Base-by-base conservation (phyloP, 2,888 invertebrate species). In the Slavum lentiscoides region DNA sequence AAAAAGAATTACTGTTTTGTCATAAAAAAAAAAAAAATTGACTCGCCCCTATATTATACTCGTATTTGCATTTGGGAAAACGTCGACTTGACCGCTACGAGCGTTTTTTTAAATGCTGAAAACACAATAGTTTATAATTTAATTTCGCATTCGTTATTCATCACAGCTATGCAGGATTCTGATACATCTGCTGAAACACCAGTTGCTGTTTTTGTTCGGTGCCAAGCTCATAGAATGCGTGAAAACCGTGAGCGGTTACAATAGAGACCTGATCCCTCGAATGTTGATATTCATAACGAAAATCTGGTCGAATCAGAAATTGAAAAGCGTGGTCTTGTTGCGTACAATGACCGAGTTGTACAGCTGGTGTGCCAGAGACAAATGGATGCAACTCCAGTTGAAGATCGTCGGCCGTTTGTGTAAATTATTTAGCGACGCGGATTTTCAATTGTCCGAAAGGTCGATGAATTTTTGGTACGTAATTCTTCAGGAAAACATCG, bases 391-490 rank as follows among this genome's bases (percentile, higher is more conserved):
- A 17, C 19, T 59, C 21, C 75, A 58, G 43, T 43, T 30, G 8
- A 6, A 13, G 8, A 23, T 75, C 43, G 75, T 67, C 0, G 23
- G 67, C 4, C 43, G 21, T 23, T 6, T 67, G 15, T 58, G 43
- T 0, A 75, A 75, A 67, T 58, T 67, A 8, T 75, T 75, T 23
- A 23, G 13, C 23, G n/a, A 67, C 43, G 19, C 23, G 0, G 67
- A 75, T 43, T 67, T 67, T n/a, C 58, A 66, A 9, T 6, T 67
- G 23, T 39, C 67, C 19, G 67, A 75, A 4, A 58, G 43, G n/a
- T 39, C 75, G 1, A 75, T 75, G 67, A 43, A 75, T 8, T 75
- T 75, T n/a, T 67, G 75, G 75, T 58, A 59, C 58, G 23, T 21
- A 1, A 43, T 75, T 8, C 37, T 67, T 19, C 67, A 75, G 23